Base-by-base conservation (phyloP, 2,888 invertebrate genomes). In the Myopa testacea region DNA sequence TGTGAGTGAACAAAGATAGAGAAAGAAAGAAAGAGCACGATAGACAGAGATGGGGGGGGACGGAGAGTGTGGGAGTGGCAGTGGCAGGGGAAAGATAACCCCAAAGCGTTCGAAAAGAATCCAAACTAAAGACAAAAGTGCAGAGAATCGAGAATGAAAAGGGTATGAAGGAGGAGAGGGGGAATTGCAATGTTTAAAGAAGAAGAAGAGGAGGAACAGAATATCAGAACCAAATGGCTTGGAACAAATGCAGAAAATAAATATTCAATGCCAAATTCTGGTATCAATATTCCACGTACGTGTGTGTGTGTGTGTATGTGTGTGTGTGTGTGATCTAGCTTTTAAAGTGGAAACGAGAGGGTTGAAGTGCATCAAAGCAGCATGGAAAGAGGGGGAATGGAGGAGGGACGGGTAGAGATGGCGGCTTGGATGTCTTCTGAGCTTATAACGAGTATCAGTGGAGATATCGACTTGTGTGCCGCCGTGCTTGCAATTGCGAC, bases 211-310 rank as follows among this genome's bases (percentile, higher is more conserved):
- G 55, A 40, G 63, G 67, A 58, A 68, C 45, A 75, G 62, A 62
- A 37, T 67, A 37, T 68, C n/a, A 62, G 40, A 38, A 19, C 10
- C 38, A 75, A 75, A 75, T 75, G 75, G 37, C 5, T 67, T 75
- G 75, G 68, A 75, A 68, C 75, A 65, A 74, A 67, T 75, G 50
- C 67, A 75, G 68, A 58, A 68, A 75, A 74, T 74, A 65, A 65
- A 74, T 74, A 75, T 58, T 67, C 67, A 58, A 75, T 58, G 40
- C 75, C 38, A 50, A 68, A 68, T 67, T 50, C 65, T 38, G 38
- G 14, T 37, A 68, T 75, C 75, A 75, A 38, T 68, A 67, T 38
- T 55, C 12, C n/a, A 4, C 60, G n/a, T n/a, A 16, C 38, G n/a
- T 38, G 6, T 26, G 37, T 63, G 65, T 52, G 40, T 50, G 16